A percentile compares a stretch with the other conserved stretches of the same genome.
These are phyloP conservation scores for Ptychadena robeensis DNA, from an alignment of 2,797 vertebrate species.

Conservation along the genomic window DNA sequence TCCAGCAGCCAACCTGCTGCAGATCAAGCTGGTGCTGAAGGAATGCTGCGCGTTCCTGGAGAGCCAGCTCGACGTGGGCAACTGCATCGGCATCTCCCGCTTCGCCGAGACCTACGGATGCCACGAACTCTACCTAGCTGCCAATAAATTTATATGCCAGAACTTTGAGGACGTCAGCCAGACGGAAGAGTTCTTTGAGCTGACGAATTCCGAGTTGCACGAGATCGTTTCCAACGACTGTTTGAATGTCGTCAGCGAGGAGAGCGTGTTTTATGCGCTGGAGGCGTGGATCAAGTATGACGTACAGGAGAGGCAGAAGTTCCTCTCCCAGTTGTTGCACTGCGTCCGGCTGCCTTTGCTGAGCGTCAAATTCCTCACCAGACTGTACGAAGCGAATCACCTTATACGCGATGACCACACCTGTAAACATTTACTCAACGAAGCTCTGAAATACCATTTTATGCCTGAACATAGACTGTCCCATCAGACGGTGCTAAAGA, in stretches of 20 bases:
- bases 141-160: conserved; percentile 93
- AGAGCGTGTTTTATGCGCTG: conserved; percentile 93
- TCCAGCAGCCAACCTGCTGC: conserved; percentile 96
- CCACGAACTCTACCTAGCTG: conserved; percentile 91
- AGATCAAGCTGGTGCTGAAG: conserved; percentile 95
- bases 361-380: conserved; percentile 96
- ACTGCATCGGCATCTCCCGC: conserved; percentile 97
- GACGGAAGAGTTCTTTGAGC: conserved; percentile 96
- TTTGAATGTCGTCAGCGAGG: conserved; percentile 93
- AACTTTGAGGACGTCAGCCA: conserved; percentile 97
- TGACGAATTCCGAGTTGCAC: conserved; percentile 89
- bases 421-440: conserved; percentile 96
- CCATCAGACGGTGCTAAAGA: conserved; percentile 92
- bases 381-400: conserved; percentile 97
- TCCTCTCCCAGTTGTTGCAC: conserved; percentile 91
- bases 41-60: conserved; percentile 97
- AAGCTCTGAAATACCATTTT: conserved; percentile 98
- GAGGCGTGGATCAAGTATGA: conserved; percentile 98
- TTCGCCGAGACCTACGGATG: conserved; percentile 98
- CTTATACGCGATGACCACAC: conserved; percentile 96
- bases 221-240: conserved; percentile 98
- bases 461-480: conserved; percentile 98
- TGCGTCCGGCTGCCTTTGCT: conserved; percentile 94
- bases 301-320: conserved; percentile 90
- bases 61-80: conserved; percentile 95